phyloP scores from a whole-genome alignment of 1,140 invertebrate genomes.

The Coelopa frigida region DNA sequence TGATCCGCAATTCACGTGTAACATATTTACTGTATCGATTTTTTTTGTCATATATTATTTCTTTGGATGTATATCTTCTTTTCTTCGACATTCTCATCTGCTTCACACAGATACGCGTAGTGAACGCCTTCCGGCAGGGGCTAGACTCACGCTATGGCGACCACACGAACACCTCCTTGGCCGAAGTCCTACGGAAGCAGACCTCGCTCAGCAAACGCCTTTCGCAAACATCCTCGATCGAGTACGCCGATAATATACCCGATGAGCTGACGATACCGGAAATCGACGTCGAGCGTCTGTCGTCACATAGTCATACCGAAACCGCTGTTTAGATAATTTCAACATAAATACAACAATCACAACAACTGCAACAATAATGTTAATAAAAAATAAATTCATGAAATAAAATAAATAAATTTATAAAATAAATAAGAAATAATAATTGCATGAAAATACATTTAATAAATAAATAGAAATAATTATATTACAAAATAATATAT shows the following conservation, averaged over 20 bases:
- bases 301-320: conserved; percentile 87
- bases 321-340: conserved; percentile 84
- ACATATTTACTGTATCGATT: neutral
- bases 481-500: too few species aligned
- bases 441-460: too few species aligned
- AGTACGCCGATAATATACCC: conserved; percentile 81
- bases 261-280: conserved; percentile 81
- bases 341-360: too few species aligned
- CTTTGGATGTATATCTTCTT: neutral
- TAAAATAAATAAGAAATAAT: too few species aligned
- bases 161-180: conserved; percentile 79
- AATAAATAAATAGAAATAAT: too few species aligned
- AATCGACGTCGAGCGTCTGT: conserved; percentile 82
- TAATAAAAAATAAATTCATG: too few species aligned
- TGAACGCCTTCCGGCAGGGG: conserved; percentile 98
- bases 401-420: too few species aligned
- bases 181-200: conserved; percentile 85
- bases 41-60: conserved; percentile 1
- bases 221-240: conserved; percentile 84
- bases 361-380: too few species aligned
- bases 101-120: conserved; percentile 91
- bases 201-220: conserved; percentile 81
- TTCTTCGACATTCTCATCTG: neutral
- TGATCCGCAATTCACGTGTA: too few species aligned
- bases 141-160: conserved; percentile 91